Evolutionary conservation across 1,140 invertebrate species (phyloP).

Genomic region (Riptortus pedestris): DNA sequence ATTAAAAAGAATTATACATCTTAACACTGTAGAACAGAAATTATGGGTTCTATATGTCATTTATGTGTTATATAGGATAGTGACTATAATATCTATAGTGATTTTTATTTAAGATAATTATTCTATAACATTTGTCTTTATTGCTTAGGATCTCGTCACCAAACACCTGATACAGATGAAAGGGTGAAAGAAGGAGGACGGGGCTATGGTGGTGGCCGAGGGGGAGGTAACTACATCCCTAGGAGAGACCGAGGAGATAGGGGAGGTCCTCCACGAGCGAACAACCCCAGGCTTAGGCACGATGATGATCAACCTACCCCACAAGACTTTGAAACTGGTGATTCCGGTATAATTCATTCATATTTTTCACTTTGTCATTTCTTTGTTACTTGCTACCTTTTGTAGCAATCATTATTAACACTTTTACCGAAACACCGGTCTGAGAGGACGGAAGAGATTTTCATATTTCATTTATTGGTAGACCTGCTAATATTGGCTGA

Average conservation of each 20-base stretch:
- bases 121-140: too few relatives aligned
- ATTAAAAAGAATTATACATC: too few relatives aligned
- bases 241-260: slow-evolving; percentile 24
- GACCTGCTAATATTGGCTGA: too few relatives aligned
- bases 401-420: too few relatives aligned
- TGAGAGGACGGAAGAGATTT: too few relatives aligned
- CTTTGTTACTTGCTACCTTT: neutral
- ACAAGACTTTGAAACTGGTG: slow-evolving; percentile 7
- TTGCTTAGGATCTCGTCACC: slow-evolving; percentile 33
- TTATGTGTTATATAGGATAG: too few relatives aligned
- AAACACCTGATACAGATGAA: slow-evolving; percentile 33
- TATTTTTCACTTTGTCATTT: neutral
- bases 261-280: slow-evolving; percentile 5
- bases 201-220: slow-evolving; percentile 22
- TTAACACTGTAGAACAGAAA: too few relatives aligned
- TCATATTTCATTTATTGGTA: too few relatives aligned
- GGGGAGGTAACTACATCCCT: slow-evolving; percentile 19
- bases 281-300: neutral
- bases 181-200: slow-evolving; percentile 23
- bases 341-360: slow-evolving; percentile 4
- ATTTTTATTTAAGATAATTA: too few relatives aligned
- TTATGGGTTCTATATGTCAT: too few relatives aligned
- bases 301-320: slow-evolving; percentile 18
- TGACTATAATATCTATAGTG: too few relatives aligned
- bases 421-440: too few relatives aligned